Percentiles rank a stretch among this genome's conserved stretches.
phyloP scores from a whole-genome alignment of 2,888 invertebrate species.

The Diaperis boleti region DNA sequence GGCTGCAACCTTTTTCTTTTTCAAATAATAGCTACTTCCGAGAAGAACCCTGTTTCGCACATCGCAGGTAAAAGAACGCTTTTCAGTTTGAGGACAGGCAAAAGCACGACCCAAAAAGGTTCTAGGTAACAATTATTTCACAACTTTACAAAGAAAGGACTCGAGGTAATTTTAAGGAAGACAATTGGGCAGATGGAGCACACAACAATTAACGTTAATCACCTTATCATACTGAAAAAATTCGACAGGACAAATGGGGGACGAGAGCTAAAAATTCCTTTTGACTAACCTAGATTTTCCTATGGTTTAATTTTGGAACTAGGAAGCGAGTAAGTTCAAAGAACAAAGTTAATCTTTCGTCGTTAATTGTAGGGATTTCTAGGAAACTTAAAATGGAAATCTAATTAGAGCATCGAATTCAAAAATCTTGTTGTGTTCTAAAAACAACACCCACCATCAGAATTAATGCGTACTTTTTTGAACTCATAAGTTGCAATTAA shows the following conservation, averaged over 20 bases:
- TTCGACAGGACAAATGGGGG: constrained; percentile 3
- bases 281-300: constrained; percentile 17
- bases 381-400: neutral
- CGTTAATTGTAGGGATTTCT: constrained; percentile 4
- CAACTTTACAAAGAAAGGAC: constrained; percentile 6
- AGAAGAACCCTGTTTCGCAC: constrained; percentile 16
- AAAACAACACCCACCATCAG: too few relatives aligned
- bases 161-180: neutral
- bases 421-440: too few relatives aligned
- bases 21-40: constrained; percentile 12
- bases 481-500: too few relatives aligned
- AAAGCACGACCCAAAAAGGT: constrained; percentile 9
- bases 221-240: constrained; percentile 16
- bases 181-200: neutral
- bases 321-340: constrained; percentile 20
- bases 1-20: constrained; percentile 10
- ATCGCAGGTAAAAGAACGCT: constrained; percentile 18
- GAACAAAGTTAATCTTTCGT: constrained; percentile 11
- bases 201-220: constrained; percentile 4
- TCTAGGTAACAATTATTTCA: constrained; percentile 1
- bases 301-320: constrained; percentile 21
- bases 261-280: constrained; percentile 14
- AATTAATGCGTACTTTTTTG: too few relatives aligned
- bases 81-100: neutral
- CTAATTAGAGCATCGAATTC: too few relatives aligned